These are phyloP conservation scores for Neostethus bicornis DNA, from an alignment of 2,797 vertebrate species.

Conservation along the genomic window DNA sequence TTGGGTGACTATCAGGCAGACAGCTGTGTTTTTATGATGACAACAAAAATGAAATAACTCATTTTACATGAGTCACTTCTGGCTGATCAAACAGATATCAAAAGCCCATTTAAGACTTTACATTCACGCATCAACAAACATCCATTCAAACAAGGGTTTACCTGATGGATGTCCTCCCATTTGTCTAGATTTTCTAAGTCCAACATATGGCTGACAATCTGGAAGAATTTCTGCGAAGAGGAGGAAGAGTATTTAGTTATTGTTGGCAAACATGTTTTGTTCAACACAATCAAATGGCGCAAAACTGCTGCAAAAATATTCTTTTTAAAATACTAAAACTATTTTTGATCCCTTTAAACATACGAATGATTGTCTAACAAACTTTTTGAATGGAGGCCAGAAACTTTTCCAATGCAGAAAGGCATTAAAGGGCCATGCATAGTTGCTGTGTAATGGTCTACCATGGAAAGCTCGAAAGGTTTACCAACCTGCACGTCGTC, in stretches of 20 bases:
- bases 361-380: too few species aligned
- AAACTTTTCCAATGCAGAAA: too few species aligned
- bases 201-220: slow-evolving; percentile 98
- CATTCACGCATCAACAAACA: slow-evolving; percentile 1
- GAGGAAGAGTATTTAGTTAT: background rate
- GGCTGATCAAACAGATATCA: background rate
- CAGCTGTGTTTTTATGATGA: slow-evolving; percentile 44
- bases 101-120: background rate
- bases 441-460: too few species aligned
- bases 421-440: too few species aligned
- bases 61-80: too few species aligned
- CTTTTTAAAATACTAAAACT: too few species aligned
- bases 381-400: too few species aligned
- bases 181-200: slow-evolving; percentile 92
- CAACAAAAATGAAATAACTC: slow-evolving; percentile 37
- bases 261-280: too few species aligned
- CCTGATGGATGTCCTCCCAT: slow-evolving; percentile 98
- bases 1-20: slow-evolving; percentile 14
- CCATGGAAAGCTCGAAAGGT: background rate
- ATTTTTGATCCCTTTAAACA: too few species aligned
- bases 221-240: slow-evolving; percentile 92
- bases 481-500: slow-evolving; percentile 93
- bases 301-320: too few species aligned
- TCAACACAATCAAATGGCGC: too few species aligned
- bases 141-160: slow-evolving; percentile 55